These are phyloP conservation scores for Hydrocynus forskahlii DNA, from an alignment of 2,797 vertebrate species.

Conservation along the genomic window DNA sequence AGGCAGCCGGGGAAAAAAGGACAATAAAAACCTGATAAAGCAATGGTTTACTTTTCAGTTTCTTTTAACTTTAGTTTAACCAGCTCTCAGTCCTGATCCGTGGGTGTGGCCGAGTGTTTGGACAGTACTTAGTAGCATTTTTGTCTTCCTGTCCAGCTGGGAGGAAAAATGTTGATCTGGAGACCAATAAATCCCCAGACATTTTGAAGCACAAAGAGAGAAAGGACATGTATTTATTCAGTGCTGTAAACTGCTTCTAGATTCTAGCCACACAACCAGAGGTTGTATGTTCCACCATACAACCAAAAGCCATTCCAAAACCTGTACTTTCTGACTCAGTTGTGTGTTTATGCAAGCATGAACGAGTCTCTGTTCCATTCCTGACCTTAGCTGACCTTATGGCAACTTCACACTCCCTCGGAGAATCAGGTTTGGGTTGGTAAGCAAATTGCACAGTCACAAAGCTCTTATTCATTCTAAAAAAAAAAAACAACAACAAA, in stretches of 20 bases:
- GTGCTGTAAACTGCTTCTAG: background rate
- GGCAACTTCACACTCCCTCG: conserved; percentile 8
- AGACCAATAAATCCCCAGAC: conserved; percentile 11
- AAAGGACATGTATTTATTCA: conserved; percentile 13
- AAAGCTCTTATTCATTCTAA: conserved; percentile 27
- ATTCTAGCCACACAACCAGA: background rate
- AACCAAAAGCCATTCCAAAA: background rate
- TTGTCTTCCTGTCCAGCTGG: conserved; percentile 23
- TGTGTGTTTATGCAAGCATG: conserved; percentile 5
- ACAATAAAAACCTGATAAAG: background rate
- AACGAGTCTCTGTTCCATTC: conserved; percentile 3
- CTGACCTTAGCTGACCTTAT: conserved; percentile 23
- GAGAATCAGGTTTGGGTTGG: conserved; percentile 5
- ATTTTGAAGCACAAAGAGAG: background rate
- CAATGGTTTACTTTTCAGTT: background rate
- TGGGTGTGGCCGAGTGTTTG: conserved; percentile 1
- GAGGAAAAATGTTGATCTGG: background rate
- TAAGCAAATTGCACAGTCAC: conserved; percentile 26
- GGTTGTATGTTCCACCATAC: background rate
- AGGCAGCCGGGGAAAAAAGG: background rate
- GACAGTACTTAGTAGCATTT: conserved; percentile 20
- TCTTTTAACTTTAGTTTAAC: background rate
- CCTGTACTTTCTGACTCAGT: background rate
- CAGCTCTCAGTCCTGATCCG: background rate
- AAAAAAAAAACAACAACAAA: too few relatives aligned